Conservation (phyloP, 2,888 invertebrate genomes). For the Trissolcus japonicus region DNA sequence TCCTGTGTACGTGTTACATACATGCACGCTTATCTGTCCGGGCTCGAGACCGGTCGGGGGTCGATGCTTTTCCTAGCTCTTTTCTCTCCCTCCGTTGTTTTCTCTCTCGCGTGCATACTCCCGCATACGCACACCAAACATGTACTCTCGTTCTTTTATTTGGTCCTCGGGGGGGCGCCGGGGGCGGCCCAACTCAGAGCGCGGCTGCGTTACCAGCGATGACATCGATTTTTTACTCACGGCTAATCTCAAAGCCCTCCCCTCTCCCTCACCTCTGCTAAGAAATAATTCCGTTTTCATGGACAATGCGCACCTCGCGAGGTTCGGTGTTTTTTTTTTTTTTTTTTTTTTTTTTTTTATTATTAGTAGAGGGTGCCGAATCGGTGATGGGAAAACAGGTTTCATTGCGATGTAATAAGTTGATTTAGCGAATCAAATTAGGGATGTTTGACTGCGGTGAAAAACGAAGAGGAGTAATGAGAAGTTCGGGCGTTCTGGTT, state of each 20-base stretch:
- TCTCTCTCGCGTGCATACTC: slow-evolving; percentile 57
- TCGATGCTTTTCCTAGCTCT: slow-evolving; percentile 56
- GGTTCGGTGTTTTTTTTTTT: slow-evolving; percentile 1
- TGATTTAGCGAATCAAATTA: slow-evolving; percentile 17
- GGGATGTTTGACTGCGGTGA: too few species aligned
- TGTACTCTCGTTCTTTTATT: slow-evolving; percentile 73
- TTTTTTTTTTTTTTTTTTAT: not conserved
- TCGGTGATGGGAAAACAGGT: slow-evolving; percentile 61
- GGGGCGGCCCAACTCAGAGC: slow-evolving; percentile 60
- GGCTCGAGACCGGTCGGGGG: slow-evolving; percentile 54
- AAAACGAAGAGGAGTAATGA: too few species aligned
- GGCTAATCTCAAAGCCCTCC: slow-evolving; percentile 74
- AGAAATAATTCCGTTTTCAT: slow-evolving; percentile 1
- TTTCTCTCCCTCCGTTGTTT: slow-evolving; percentile 58
- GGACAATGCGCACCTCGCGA: not conserved
- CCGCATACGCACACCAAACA: slow-evolving; percentile 62
- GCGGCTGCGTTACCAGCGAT: slow-evolving; percentile 69
- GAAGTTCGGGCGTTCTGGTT: too few species aligned
- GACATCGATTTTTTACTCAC: slow-evolving; percentile 76
- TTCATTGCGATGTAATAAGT: slow-evolving; percentile 69
- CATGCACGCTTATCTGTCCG: slow-evolving; percentile 59
- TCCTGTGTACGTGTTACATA: slow-evolving; percentile 27
- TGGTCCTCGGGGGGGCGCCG: slow-evolving; percentile 68
- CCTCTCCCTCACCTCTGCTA: slow-evolving; percentile 50
- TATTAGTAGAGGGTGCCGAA: not conserved